Evolutionary conservation across 30 jellyfish, hydroid and myxozoan genomes (phyloP), one percentile per base, ranked within the genome.

Genomic region (Catostylus mosaicus): DNA sequence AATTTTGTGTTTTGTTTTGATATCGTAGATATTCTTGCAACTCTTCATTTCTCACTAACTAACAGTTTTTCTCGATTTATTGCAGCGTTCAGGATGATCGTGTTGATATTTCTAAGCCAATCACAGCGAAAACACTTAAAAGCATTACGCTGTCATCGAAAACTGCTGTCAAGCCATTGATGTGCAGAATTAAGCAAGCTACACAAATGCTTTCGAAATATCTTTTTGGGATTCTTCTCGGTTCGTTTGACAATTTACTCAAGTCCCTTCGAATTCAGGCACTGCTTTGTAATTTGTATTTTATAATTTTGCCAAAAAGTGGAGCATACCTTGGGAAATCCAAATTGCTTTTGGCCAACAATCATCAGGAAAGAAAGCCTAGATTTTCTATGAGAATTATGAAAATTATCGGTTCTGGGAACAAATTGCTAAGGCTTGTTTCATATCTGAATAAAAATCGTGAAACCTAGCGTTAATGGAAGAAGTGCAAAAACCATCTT

Each of bases 151-250:
- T 80, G 10, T 32, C 90, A 10, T 80, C 90, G 30, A 80, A 66
- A 38, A 37, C 22, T 20, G 71, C 72, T 52, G 78, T 63, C 33
- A 80, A 50, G 38, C 84, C 90, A 29, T 23, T 80, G 32, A n/a
- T 64, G 12, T 80, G 90, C 70, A 66, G 90, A 11, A n/a, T 80
- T 4, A 20, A 23, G 10, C 84, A 80, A 59, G 90, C 90, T 40
- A 37, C 72, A 24, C 77, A 40, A 11, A 57, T 59, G 50, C 57
- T 80, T 34, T 65, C 90, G 16, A 66, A 64, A 35, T 80, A 80
- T 36, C 38, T 80, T 18, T 32, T 80, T 12, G 69, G 57, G 20
- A 34, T 80, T 45, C 45, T 67, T 30, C 2, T 79, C 12, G 90
- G 90, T 79, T 3, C 63, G 90, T 3, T 2, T 37, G 3, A 35